phyloP scores from a whole-genome alignment of 2,888 invertebrate genomes.

The Steinernema carpocapsae region DNA sequence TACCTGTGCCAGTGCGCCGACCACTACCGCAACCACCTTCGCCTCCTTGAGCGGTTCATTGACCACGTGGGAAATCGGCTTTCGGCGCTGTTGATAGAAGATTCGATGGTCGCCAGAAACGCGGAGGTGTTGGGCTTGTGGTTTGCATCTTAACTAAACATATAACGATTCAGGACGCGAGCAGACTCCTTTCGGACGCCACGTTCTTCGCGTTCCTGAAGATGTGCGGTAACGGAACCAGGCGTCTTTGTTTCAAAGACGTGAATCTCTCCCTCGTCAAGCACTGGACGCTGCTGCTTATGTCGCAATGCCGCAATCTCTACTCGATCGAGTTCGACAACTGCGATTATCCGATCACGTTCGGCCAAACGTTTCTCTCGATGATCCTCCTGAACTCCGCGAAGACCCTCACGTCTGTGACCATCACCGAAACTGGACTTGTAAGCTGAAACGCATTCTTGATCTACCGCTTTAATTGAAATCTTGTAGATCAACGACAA shows the following conservation, averaged over 20 bases:
- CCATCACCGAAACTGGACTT: not conserved
- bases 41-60: not conserved
- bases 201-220: not conserved
- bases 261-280: not conserved
- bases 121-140: not conserved
- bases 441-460: not conserved
- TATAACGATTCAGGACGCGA: not conserved
- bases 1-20: not conserved
- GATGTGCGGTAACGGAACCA: slow-evolving; percentile 11
- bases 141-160: not conserved
- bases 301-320: not conserved
- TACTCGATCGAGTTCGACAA: not conserved
- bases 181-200: not conserved
- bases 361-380: not conserved
- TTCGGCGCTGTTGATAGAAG: not conserved
- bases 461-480: not conserved
- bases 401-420: not conserved
- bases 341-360: not conserved
- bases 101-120: not conserved
- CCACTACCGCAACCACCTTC: not conserved
- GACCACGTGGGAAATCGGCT: not conserved
- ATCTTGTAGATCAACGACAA: not conserved
- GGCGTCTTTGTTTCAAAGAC: not conserved
- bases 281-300: not conserved
- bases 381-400: not conserved